phyloP scores from a whole-genome alignment of 2,113 vertebrate species.

The Pseudorhombus dupliciocellatus region DNA sequence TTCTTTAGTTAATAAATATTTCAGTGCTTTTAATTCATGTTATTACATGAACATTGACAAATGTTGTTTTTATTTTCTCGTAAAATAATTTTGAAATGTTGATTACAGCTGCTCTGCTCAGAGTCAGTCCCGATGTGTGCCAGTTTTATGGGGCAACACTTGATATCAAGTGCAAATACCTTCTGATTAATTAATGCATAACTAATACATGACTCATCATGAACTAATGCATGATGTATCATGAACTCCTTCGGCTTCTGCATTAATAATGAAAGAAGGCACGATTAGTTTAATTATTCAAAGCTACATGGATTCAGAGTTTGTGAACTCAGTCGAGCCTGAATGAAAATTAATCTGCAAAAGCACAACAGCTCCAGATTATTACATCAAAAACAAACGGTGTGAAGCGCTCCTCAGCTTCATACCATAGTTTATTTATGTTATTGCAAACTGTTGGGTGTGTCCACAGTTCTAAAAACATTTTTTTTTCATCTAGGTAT shows the following conservation, averaged over 20 bases:
- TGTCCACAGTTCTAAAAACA: no score
- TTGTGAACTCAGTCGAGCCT: slow-evolving; percentile 7
- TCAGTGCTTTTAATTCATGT: neutral
- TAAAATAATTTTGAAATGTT: no score
- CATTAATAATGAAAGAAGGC: slow-evolving; percentile 29
- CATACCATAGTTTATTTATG: no score
- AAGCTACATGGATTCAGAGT: slow-evolving; percentile 24
- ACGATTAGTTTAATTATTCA: slow-evolving; percentile 23
- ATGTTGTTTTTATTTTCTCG: no score
- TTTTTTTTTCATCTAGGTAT: no score
- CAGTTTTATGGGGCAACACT: slow-evolving; percentile 4
- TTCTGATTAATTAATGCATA: slow-evolving; percentile 26
- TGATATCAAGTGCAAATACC: slow-evolving; percentile 17
- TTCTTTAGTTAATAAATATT: neutral
- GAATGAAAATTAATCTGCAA: slow-evolving; percentile 3
- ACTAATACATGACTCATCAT: slow-evolving; percentile 32
- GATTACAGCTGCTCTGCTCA: neutral
- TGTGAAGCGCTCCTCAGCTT: no score
- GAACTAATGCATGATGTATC: slow-evolving; percentile 30
- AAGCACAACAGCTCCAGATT: neutral
- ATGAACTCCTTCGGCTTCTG: slow-evolving; percentile 25
- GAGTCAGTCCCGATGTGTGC: no score
- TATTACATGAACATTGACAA: neutral
- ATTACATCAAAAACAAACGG: no score
- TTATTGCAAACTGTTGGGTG: no score